Evolutionary conservation across 1,140 invertebrate genomes (phyloP).

Genomic region (Coelopa frigida): DNA sequence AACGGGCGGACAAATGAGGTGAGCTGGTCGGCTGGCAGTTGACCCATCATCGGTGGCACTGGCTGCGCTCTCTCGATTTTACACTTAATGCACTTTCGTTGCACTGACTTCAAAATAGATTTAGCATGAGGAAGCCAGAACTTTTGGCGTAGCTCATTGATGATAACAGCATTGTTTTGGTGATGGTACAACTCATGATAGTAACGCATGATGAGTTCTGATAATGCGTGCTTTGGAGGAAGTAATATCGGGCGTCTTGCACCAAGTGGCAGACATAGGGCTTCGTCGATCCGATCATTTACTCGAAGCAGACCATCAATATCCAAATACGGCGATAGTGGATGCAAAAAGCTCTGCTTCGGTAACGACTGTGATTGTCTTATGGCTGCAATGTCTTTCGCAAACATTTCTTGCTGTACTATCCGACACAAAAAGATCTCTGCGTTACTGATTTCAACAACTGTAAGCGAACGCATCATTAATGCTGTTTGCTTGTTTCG

Average conservation of each 20-base stretch:
- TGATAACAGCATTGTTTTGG: slow-evolving; percentile 4
- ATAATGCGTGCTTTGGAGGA: not conserved
- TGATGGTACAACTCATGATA: slow-evolving; percentile 8
- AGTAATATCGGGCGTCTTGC: slow-evolving; percentile 1
- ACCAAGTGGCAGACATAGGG: not conserved
- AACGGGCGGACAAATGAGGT: slow-evolving; percentile 6
- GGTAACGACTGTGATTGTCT: no score
- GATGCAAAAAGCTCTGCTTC: not conserved
- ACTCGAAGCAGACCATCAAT: not conserved
- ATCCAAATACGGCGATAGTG: not conserved
- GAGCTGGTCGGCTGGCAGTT: not conserved
- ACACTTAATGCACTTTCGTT: not conserved
- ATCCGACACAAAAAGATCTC: no score
- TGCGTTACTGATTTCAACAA: no score
- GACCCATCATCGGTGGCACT: not conserved
- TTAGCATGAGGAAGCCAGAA: slow-evolving; percentile 8
- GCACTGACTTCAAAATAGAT: not conserved
- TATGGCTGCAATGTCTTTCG: no score
- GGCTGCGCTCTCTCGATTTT: slow-evolving; percentile 9
- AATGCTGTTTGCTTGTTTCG: no score
- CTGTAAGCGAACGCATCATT: no score
- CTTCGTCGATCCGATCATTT: not conserved
- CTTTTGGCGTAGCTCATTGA: slow-evolving; percentile 8
- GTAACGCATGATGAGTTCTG: not conserved
- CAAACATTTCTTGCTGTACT: not conserved